Evolutionary conservation across 2,113 vertebrate species (phyloP).

Genomic region (Bothrops jararaca): DNA sequence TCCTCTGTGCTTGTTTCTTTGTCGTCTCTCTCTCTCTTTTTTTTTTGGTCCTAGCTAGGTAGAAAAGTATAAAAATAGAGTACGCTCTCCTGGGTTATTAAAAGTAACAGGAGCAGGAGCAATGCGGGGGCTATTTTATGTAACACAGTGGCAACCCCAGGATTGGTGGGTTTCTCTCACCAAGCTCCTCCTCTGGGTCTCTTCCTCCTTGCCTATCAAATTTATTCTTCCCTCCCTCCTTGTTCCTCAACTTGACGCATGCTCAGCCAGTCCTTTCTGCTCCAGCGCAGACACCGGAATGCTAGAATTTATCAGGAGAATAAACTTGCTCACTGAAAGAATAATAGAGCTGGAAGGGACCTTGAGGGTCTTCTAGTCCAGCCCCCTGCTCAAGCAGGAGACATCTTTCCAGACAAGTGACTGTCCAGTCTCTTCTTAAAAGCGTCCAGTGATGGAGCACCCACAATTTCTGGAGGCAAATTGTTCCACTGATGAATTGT

Average conservation of each 20-base stretch:
- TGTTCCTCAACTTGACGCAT: not conserved
- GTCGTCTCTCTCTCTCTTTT: not conserved
- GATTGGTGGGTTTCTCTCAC: not conserved
- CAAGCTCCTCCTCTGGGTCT: not conserved
- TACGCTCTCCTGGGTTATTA: not conserved
- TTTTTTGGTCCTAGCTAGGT: not conserved
- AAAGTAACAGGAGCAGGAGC: constrained; percentile 6
- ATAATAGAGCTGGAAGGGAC: not conserved
- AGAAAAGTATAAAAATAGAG: not conserved
- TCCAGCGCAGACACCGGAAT: not conserved
- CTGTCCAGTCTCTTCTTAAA: too few relatives aligned
- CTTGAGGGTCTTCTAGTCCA: not conserved
- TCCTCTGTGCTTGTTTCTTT: not conserved
- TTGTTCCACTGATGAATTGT: too few relatives aligned
- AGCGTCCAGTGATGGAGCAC: too few relatives aligned
- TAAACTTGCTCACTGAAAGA: not conserved
- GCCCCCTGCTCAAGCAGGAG: not conserved
- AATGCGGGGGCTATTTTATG: not conserved
- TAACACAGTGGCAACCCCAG: not conserved
- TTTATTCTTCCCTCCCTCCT: not conserved
- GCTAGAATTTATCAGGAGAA: not conserved
- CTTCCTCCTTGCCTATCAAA: too few relatives aligned
- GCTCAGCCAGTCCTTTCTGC: too few relatives aligned
- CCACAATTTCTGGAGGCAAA: too few relatives aligned
- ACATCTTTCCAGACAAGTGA: not conserved